Evolutionary conservation across 2,888 invertebrate genomes (phyloP).

Genomic region (Microplitis deprimator): DNA sequence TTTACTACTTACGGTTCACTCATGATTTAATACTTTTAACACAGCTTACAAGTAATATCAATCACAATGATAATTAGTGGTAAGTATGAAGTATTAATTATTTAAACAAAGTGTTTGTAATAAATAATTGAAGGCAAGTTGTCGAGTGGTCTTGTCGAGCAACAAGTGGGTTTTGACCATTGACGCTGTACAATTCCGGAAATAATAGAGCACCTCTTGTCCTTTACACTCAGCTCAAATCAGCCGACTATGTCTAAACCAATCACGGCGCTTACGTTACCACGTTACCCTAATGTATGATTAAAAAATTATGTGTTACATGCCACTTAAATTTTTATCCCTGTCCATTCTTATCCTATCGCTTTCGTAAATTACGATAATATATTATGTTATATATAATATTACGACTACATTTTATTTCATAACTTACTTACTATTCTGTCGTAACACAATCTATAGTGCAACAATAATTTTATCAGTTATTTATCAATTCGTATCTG

Average conservation of each 20-base stretch:
- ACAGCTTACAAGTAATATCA: not conserved
- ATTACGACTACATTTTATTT: too few species aligned
- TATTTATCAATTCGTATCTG: too few species aligned
- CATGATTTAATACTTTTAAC: not conserved
- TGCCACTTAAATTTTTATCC: too few species aligned
- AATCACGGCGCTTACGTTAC: constrained; percentile 53
- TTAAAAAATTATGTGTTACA: constrained; percentile 11
- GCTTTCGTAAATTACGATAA: too few species aligned
- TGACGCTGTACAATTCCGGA: not conserved
- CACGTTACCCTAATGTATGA: constrained; percentile 46
- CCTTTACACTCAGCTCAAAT: constrained; percentile 40
- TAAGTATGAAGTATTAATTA: not conserved
- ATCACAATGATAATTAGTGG: not conserved
- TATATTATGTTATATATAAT: too few species aligned
- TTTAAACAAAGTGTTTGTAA: not conserved
- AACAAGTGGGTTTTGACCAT: constrained; percentile 7
- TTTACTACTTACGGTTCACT: constrained; percentile 17
- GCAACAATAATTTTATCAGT: too few species aligned
- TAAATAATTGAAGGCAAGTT: too few species aligned
- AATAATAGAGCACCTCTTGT: not conserved
- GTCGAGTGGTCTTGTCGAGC: not conserved
- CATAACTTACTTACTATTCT: too few species aligned
- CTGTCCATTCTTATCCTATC: too few species aligned
- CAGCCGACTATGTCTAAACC: constrained; percentile 58
- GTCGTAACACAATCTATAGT: too few species aligned